Conservation (phyloP, 2,113 vertebrate genomes). For the Thunnus maccoyii region DNA sequence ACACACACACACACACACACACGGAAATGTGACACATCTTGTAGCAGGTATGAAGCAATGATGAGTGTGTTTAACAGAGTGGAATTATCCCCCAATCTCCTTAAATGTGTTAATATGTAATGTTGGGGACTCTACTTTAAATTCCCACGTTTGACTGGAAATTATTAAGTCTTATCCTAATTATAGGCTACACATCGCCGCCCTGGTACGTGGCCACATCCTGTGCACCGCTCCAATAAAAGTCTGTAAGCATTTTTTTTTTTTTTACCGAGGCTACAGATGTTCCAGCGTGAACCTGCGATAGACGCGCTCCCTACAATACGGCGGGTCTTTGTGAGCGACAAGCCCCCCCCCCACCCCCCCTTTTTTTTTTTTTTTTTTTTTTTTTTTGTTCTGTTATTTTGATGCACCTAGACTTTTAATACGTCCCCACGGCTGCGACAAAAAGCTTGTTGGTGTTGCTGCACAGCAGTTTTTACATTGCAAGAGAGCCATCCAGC, state of each 20-base stretch:
- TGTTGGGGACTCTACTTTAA: constrained; percentile 3
- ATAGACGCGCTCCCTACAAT: not conserved
- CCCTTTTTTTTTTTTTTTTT: not conserved
- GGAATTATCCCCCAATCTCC: constrained; percentile 17
- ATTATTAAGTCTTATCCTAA: constrained; percentile 31
- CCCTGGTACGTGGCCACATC: constrained; percentile 39
- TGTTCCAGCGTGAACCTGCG: constrained; percentile 23
- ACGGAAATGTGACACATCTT: constrained; percentile 20
- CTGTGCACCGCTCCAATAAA: constrained; percentile 22
- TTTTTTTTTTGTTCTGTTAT: not conserved
- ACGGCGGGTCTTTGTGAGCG: constrained; percentile 28
- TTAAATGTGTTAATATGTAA: constrained; percentile 20
- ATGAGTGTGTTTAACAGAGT: constrained; percentile 23
- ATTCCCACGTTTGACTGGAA: not conserved
- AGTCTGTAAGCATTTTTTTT: constrained; percentile 2
- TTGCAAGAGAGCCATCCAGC: constrained; percentile 69
- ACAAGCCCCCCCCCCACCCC: constrained; percentile 19
- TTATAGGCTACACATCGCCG: constrained; percentile 4
- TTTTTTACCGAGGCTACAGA: constrained; percentile 8
- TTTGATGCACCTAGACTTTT: constrained; percentile 53
- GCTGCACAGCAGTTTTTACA: constrained; percentile 47
- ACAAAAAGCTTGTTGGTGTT: constrained; percentile 41
- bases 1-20: not conserved
- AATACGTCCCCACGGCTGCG: constrained; percentile 44
- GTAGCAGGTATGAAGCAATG: constrained; percentile 15